A percentile compares a stretch with the other conserved stretches of the same genome.
Conservation (phyloP, 2,113 vertebrate species). For the Propithecus coquereli region DNA sequence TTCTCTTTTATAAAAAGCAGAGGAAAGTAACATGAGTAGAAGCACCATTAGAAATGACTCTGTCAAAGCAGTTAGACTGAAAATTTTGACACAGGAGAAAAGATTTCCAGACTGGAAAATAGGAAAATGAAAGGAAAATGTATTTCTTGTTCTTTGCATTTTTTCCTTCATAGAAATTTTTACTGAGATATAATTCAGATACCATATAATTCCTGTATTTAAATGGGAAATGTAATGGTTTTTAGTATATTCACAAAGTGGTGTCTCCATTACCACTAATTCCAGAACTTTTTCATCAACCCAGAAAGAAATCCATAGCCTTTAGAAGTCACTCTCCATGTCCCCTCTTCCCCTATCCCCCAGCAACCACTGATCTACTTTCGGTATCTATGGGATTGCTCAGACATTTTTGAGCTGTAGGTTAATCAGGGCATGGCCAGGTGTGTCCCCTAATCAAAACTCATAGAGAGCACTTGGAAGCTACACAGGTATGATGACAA, state of each 20-base stretch:
- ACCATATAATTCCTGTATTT: not conserved
- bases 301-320: not conserved
- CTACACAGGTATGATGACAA: not conserved
- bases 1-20: not conserved
- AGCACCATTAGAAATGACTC: conserved; percentile 18
- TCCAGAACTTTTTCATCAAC: not conserved
- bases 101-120: conserved; percentile 5
- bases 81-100: conserved; percentile 23
- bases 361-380: not conserved
- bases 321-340: not conserved
- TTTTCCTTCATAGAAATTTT: not conserved
- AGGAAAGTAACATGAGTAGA: not conserved
- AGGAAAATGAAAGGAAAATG: conserved; percentile 3
- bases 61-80: conserved; percentile 27
- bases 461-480: conserved; percentile 17
- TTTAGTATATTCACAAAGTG: not conserved
- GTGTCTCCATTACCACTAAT: not conserved
- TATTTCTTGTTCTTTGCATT: not conserved
- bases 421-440: not conserved
- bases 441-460: not conserved
- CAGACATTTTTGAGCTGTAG: not conserved
- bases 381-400: not conserved
- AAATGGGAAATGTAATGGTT: not conserved
- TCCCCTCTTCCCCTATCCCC: not conserved
- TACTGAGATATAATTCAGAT: not conserved